phyloP scores from a whole-genome alignment of 2,797 vertebrate species.

The Oophaga sylvatica region DNA sequence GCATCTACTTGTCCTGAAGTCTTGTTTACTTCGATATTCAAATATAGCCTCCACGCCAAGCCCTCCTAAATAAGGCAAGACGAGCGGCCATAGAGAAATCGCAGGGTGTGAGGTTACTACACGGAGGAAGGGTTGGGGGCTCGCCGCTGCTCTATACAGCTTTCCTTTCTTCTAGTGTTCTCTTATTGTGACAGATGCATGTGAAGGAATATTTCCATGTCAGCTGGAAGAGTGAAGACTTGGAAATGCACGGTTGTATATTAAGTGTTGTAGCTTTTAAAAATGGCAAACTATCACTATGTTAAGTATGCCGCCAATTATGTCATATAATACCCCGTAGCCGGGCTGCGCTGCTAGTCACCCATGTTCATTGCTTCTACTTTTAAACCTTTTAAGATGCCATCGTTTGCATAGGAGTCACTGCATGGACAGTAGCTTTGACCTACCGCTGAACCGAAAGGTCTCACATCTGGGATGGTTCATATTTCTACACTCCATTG shows the following conservation, averaged over 20 bases:
- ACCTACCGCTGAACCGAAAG: neutral
- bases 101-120: constrained; percentile 32
- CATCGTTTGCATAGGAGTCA: neutral
- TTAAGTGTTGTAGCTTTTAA: constrained; percentile 22
- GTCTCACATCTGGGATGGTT: neutral
- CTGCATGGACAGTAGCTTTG: neutral
- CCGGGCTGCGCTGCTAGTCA: neutral
- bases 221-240: constrained; percentile 19
- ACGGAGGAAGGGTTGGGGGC: neutral
- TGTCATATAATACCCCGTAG: constrained; percentile 26
- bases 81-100: constrained; percentile 50
- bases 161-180: neutral
- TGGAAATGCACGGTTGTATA: neutral
- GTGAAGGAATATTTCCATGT: constrained; percentile 21
- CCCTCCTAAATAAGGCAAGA: constrained; percentile 83
- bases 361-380: constrained; percentile 12
- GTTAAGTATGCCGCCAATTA: constrained; percentile 28
- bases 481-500: neutral
- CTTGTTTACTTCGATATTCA: constrained; percentile 87
- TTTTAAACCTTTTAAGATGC: neutral
- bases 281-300: constrained; percentile 27
- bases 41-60: constrained; percentile 82
- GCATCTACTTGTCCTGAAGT: constrained; percentile 71
- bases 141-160: neutral
- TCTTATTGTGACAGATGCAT: constrained; percentile 40